Conservation (phyloP, 2,888 invertebrate genomes). For the Drosophila subquinaria region DNA sequence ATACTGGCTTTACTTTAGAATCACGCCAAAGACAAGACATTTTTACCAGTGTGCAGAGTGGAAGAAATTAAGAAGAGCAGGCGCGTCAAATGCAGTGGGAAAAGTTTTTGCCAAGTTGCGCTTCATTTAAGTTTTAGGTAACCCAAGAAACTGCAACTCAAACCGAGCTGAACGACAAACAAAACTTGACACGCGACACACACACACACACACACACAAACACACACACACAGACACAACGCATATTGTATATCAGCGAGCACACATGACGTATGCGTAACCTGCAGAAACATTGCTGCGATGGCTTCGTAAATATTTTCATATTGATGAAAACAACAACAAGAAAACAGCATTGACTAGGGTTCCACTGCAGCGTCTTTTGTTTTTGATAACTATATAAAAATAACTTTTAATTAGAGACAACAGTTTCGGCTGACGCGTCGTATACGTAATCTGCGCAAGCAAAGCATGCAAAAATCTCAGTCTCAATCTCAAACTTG, state of each 20-base stretch:
- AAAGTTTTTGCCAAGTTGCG: constrained; percentile 56
- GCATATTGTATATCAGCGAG: neutral
- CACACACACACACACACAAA: constrained; percentile 8
- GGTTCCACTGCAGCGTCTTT: constrained; percentile 34
- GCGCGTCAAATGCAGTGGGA: constrained; percentile 62
- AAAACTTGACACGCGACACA: constrained; percentile 48
- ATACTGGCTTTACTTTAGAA: too few species aligned
- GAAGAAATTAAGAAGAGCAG: neutral
- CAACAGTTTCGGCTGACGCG: constrained; percentile 50
- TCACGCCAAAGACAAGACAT: too few species aligned
- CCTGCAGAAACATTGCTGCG: constrained; percentile 42
- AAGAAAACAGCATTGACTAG: neutral
- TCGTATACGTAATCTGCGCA: constrained; percentile 62
- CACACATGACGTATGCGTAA: constrained; percentile 57
- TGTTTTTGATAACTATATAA: constrained; percentile 57
- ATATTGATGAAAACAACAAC: constrained; percentile 56
- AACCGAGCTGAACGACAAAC: constrained; percentile 28
- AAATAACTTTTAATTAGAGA: constrained; percentile 70
- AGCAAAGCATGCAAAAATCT: constrained; percentile 5
- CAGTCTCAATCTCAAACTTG: neutral
- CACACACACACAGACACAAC: neutral
- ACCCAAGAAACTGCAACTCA: constrained; percentile 17
- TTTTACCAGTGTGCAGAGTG: neutral
- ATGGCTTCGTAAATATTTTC: constrained; percentile 71
- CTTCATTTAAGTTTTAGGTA: constrained; percentile 67